Evolutionary conservation across 1,140 invertebrate genomes (phyloP).

Genomic region (Drosophila ohnishii): DNA sequence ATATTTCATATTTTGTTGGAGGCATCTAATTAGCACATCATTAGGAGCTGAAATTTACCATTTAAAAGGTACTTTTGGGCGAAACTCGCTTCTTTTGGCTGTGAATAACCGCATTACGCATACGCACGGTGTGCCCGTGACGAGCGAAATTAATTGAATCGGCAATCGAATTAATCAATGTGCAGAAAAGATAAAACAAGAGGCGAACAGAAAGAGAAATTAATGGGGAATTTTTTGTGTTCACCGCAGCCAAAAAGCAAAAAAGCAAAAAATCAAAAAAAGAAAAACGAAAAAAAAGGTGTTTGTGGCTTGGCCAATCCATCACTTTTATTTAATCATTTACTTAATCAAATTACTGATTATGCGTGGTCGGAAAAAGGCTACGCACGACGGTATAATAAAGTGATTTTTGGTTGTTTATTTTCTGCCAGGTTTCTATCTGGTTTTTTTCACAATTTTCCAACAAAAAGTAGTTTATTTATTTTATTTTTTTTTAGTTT

Average conservation of each 20-base stretch:
- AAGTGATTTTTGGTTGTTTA: constrained; percentile 12
- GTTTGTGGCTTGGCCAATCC: constrained; percentile 36
- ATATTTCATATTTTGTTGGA: constrained; percentile 52
- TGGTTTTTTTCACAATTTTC: background rate
- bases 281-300: constrained; percentile 8
- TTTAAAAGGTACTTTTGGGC: background rate
- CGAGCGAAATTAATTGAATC: constrained; percentile 48
- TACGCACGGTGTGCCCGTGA: constrained; percentile 22
- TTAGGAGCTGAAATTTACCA: constrained; percentile 30
- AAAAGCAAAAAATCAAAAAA: background rate
- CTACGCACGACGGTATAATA: constrained; percentile 3
- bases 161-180: constrained; percentile 66
- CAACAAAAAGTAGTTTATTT: background rate
- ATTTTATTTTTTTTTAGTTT: no score
- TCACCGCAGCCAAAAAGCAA: background rate
- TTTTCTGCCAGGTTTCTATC: background rate
- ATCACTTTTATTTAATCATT: constrained; percentile 75
- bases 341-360: constrained; percentile 76
- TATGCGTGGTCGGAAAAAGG: constrained; percentile 37
- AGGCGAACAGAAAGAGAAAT: constrained; percentile 29
- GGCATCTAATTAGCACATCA: constrained; percentile 63
- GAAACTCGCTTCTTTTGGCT: background rate
- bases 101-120: constrained; percentile 17
- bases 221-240: constrained; percentile 26
- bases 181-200: constrained; percentile 24